Conservation (phyloP, 2,888 invertebrate species). For the Dynastes hyllus region DNA sequence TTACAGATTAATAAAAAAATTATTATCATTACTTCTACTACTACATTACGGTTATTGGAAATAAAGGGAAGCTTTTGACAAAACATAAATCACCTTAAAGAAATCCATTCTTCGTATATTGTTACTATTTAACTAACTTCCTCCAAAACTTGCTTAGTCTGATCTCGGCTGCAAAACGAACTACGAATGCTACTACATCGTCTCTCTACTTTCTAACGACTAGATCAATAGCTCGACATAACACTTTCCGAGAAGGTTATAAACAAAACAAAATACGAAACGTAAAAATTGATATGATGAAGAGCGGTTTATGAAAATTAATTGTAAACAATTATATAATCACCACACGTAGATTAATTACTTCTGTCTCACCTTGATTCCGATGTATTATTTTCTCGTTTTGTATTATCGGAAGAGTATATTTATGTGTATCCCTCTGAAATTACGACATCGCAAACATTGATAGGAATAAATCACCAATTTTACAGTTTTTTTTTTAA, state of each 20-base stretch:
- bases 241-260: constrained; percentile 13
- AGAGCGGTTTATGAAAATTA: too few relatives aligned
- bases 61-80: neutral
- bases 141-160: constrained; percentile 5
- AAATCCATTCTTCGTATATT: neutral
- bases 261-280: neutral
- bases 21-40: neutral
- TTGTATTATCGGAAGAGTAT: neutral
- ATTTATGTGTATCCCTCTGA: neutral
- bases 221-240: neutral
- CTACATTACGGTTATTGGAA: neutral
- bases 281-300: too few relatives aligned
- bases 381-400: neutral
- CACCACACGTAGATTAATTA: neutral
- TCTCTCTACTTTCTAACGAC: neutral
- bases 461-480: too few relatives aligned
- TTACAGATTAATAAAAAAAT: neutral
- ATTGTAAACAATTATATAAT: too few relatives aligned
- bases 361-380: neutral
- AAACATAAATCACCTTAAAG: constrained; percentile 4
- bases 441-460: too few relatives aligned
- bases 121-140: too few relatives aligned
- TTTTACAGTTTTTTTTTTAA: too few relatives aligned
- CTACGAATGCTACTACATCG: neutral
- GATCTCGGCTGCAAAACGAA: constrained; percentile 9